Percentiles rank a stretch among this genome's conserved stretches.
Conservation (phyloP, 2,888 invertebrate species). For the Anorthoa munda region DNA sequence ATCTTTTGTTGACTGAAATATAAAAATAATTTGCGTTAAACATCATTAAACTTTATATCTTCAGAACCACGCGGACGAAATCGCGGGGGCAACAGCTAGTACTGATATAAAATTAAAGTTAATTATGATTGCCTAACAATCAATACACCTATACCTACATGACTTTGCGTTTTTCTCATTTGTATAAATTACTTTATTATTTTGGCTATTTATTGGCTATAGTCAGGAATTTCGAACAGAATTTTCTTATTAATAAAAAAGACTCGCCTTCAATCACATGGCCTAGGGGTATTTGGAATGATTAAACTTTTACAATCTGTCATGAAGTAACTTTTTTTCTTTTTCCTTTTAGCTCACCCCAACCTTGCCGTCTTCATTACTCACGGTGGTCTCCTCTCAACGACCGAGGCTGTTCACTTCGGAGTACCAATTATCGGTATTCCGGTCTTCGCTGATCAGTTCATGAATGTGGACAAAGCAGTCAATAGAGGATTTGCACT, state of each 20-base stretch:
- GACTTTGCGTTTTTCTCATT: no score
- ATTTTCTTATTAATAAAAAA: not conserved
- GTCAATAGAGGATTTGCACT: slow-evolving; percentile 72
- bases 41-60: no score
- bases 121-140: no score
- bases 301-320: not conserved
- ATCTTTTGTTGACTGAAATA: no score
- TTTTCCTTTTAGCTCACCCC: slow-evolving; percentile 59
- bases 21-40: no score
- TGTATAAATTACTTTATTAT: not conserved
- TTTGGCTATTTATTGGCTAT: not conserved
- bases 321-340: not conserved
- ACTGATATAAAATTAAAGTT: no score
- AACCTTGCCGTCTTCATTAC: slow-evolving; percentile 74
- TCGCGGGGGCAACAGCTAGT: no score
- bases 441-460: slow-evolving; percentile 77
- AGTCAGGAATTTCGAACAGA: not conserved
- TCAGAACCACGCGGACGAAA: no score
- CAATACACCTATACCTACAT: no score
- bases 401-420: slow-evolving; percentile 74
- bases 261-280: not conserved
- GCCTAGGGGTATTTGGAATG: not conserved
- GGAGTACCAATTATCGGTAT: slow-evolving; percentile 77
- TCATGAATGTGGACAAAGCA: slow-evolving; percentile 70
- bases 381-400: slow-evolving; percentile 77